Percentiles rank a stretch among this genome's conserved stretches.
Conservation (phyloP, 2,113 vertebrate genomes). For the Tauraco erythrolophus region DNA sequence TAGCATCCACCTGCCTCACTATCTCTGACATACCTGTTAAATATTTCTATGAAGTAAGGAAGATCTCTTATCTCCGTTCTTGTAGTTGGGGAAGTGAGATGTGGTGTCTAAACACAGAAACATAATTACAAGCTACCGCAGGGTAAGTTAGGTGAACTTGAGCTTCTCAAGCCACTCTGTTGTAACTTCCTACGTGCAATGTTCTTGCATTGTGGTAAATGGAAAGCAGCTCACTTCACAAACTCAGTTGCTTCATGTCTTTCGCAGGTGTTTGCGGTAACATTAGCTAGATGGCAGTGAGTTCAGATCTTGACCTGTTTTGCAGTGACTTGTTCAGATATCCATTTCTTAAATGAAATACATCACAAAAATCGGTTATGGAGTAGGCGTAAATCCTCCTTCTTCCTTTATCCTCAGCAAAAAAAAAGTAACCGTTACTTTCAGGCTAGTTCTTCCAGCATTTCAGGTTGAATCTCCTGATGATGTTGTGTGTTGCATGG, state of each 20-base stretch:
- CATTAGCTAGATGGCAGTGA: not conserved
- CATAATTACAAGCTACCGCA: not conserved
- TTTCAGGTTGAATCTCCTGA: not conserved
- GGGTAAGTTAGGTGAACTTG: not conserved
- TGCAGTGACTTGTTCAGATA: not conserved
- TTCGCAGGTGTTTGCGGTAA: not conserved
- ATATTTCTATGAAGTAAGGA: not conserved
- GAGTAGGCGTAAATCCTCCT: not conserved
- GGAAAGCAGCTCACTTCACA: not conserved
- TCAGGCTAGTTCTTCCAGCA: not conserved
- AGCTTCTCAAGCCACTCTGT: not conserved
- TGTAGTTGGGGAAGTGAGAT: not conserved
- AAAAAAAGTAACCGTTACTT: not conserved
- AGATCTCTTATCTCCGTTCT: not conserved
- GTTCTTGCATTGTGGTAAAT: not conserved
- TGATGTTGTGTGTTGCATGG: not conserved
- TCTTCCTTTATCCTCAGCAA: not conserved
- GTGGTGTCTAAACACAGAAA: not conserved
- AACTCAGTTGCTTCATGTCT: rapidly evolving
- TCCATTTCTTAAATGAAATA: not conserved
- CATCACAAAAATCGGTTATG: not conserved
- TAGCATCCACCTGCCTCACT: not conserved
- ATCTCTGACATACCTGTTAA: not conserved
- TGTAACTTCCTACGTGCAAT: not conserved
- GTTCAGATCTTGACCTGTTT: not conserved